A percentile compares a stretch with the other conserved stretches of the same genome.
These are phyloP conservation scores for Agriopis leucophaearia DNA, from an alignment of 2,888 invertebrate genomes.

Conservation along the genomic window DNA sequence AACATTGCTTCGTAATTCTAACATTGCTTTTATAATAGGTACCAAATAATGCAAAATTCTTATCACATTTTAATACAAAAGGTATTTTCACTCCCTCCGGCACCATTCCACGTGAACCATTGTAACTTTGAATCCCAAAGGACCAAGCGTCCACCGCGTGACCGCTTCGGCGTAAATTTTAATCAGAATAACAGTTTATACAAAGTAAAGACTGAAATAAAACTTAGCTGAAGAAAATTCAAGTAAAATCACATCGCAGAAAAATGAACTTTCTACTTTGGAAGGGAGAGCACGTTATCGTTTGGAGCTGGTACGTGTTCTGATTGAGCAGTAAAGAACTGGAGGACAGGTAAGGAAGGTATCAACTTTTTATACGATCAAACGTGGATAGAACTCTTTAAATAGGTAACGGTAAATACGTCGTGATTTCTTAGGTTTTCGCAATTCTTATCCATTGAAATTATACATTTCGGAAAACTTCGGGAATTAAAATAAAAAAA, in stretches of 20 bases:
- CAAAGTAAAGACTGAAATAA: conserved; percentile 48
- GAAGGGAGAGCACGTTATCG: conserved; percentile 52
- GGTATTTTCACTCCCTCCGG: conserved; percentile 15
- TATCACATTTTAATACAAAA: conserved; percentile 31
- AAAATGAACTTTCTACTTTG: conserved; percentile 53
- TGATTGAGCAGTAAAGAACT: conserved; percentile 44
- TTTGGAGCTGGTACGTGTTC: conserved; percentile 36
- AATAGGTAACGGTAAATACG: conserved; percentile 7
- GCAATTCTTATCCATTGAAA: too few species aligned
- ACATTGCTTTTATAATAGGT: conserved; percentile 2
- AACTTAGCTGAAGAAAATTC: conserved; percentile 48
- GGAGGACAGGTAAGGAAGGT: conserved; percentile 54
- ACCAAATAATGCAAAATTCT: conserved; percentile 13
- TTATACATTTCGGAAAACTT: too few species aligned
- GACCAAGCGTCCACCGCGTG: conserved; percentile 37
- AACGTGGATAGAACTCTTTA: conserved; percentile 41
- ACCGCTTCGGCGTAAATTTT: conserved; percentile 47
- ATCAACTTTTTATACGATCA: conserved; percentile 65
- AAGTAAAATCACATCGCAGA: conserved; percentile 38
- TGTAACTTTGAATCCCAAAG: conserved; percentile 36
- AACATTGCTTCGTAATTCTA: not conserved
- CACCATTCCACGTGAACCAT: conserved; percentile 35
- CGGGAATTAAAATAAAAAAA: too few species aligned
- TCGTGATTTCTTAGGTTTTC: not conserved
- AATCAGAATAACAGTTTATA: conserved; percentile 47